Evolutionary conservation across 1,140 invertebrate genomes (phyloP), one percentile per base, ranked within the genome.

Genomic region (Drosophila arawakana): DNA sequence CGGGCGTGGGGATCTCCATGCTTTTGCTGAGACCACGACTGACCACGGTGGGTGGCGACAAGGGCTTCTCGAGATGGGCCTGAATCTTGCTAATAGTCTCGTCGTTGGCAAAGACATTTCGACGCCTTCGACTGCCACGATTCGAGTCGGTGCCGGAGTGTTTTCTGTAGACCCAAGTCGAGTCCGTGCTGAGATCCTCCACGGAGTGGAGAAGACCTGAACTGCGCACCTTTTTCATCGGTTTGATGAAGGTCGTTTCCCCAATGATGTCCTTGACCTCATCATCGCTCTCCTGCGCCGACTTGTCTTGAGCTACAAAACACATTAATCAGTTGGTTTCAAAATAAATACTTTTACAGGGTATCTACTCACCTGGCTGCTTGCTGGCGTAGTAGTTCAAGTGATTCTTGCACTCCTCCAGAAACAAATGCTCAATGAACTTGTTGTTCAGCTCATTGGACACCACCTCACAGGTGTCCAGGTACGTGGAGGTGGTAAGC

Each of bases 161-260:
- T 10, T 95, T 95, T 79, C 96, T 95, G 81, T 96, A 96, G 0
- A 96, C 95, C 76, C 95, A 96, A 0, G 95, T 96, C 3, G 95
- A 96, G 85, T 96, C 95, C 0, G 95, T 96, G 41, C 95, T 95
- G 7, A 96, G 92, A 80, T 96, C 95, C 78, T 96, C 95, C 2
- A 96, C 95, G 5, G 95, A 96, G 83, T 96, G 95, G 1, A 96
- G 92, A 46, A 96, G 93, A 7, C 95, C 95, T 0, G 95, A 95
- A 15, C 95, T 96, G 11, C 95, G 92, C 1, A 95, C 95, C 63
- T 95, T 95, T 11, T 91, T 91, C 52, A 94, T 94, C 18, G 94
- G 94, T 70, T 94, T 94, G 54, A 94, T 92, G 13, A 92, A 93
- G 3, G 94, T 90, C 7, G 91, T 93, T 70, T 94, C 94, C 2